Evolutionary conservation across 2,113 vertebrate genomes (phyloP).

Genomic region (Crotalus tigris): DNA sequence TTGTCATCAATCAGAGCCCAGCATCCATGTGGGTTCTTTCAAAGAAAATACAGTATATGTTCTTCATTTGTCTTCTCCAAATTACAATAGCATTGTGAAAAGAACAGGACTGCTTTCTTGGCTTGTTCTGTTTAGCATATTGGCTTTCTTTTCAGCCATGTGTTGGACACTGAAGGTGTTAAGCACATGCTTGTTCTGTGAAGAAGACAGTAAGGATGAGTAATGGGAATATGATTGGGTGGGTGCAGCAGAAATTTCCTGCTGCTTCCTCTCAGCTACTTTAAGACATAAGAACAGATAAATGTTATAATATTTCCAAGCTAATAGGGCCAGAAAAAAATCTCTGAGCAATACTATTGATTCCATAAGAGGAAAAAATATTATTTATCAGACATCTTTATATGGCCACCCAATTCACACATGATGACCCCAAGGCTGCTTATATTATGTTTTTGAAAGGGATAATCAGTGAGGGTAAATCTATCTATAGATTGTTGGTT

Average conservation of each 20-base stretch:
- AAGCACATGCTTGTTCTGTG: not conserved
- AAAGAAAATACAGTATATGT: not conserved
- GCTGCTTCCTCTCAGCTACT: not conserved
- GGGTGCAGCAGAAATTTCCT: not conserved
- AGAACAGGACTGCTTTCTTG: not conserved
- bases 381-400: not conserved
- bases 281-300: not conserved
- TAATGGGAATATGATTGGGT: not conserved
- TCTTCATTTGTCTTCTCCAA: not conserved
- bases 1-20: not conserved
- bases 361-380: not conserved
- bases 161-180: not conserved
- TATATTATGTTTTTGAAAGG: not conserved
- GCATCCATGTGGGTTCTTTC: not conserved
- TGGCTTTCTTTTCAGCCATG: not conserved
- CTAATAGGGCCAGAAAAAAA: not conserved
- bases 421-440: not conserved
- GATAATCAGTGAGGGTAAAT: not conserved
- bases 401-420: not conserved
- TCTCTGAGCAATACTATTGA: not conserved
- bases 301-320: not conserved
- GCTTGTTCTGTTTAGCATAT: not conserved
- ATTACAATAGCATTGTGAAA: not conserved
- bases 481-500: not conserved
- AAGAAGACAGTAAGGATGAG: not conserved